These are phyloP conservation scores for Sarcoramphus papa DNA, from an alignment of 2,797 vertebrate species.

Conservation along the genomic window DNA sequence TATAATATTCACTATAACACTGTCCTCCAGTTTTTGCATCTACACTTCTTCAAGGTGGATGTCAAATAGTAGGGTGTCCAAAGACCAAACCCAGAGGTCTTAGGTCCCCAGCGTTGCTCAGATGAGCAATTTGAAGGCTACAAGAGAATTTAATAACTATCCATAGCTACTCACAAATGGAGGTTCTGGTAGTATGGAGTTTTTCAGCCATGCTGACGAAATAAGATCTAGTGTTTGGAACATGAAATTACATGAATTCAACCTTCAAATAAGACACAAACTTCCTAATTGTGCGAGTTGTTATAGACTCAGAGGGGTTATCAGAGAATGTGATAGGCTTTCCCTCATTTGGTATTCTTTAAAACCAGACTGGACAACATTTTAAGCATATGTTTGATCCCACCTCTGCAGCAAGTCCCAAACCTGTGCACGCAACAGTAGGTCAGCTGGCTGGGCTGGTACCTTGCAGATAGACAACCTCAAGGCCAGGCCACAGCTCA, in stretches of 20 bases:
- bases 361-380: background rate
- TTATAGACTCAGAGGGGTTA: background rate
- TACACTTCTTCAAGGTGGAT: background rate
- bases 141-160: background rate
- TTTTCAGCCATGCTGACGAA: background rate
- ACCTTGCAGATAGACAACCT: too few relatives aligned
- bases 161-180: background rate
- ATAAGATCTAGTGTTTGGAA: background rate
- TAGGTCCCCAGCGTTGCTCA: too few relatives aligned
- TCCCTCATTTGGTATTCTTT: background rate
- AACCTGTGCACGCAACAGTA: rapidly evolving
- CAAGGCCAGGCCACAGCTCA: background rate
- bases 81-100: background rate
- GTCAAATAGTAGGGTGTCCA: background rate
- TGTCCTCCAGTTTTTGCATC: background rate
- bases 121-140: background rate
- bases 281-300: background rate
- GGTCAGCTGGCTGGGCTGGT: background rate
- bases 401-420: background rate
- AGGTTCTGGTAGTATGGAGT: background rate
- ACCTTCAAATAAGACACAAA: background rate
- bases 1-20: background rate
- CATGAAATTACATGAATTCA: background rate
- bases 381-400: background rate
- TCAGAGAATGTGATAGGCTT: background rate